Percentiles rank a stretch among this genome's conserved stretches.
phyloP scores from a whole-genome alignment of 2,888 invertebrate species.

The Cremastinae sp. region DNA sequence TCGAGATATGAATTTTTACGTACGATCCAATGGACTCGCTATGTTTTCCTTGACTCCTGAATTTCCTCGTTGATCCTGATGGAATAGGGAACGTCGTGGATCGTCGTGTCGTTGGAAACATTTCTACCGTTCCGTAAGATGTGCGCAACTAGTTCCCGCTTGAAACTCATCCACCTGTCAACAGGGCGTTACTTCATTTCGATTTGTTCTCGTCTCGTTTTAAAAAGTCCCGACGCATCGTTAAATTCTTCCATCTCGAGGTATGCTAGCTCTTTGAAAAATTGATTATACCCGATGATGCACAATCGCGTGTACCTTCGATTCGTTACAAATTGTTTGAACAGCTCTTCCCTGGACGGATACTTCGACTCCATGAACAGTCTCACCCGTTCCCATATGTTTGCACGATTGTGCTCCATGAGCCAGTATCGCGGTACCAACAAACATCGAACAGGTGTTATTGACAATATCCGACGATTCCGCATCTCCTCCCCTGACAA shows the following conservation, averaged over 20 bases:
- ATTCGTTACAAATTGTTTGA: slow-evolving; percentile 82
- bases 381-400: slow-evolving; percentile 85
- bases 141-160: slow-evolving; percentile 81
- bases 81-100: slow-evolving; percentile 85
- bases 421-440: slow-evolving; percentile 87
- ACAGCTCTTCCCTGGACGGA: slow-evolving; percentile 83
- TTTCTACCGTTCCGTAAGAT: slow-evolving; percentile 81
- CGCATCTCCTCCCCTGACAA: slow-evolving; percentile 84
- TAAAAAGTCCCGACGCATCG: slow-evolving; percentile 27
- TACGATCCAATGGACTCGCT: slow-evolving; percentile 28
- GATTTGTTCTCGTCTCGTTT: neutral
- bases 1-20: slow-evolving; percentile 7
- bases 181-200: slow-evolving; percentile 28
- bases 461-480: slow-evolving; percentile 86
- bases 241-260: slow-evolving; percentile 24
- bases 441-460: slow-evolving; percentile 85
- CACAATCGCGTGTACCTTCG: slow-evolving; percentile 74
- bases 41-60: slow-evolving; percentile 66
- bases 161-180: slow-evolving; percentile 82
- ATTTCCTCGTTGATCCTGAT: slow-evolving; percentile 83
- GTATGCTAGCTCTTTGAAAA: slow-evolving; percentile 13
- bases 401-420: slow-evolving; percentile 84
- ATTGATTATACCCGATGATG: slow-evolving; percentile 32
- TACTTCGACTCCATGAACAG: slow-evolving; percentile 84
- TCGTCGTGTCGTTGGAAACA: slow-evolving; percentile 82